Conservation (phyloP, 2,113 vertebrate genomes). For the Muscicapa adusta region DNA sequence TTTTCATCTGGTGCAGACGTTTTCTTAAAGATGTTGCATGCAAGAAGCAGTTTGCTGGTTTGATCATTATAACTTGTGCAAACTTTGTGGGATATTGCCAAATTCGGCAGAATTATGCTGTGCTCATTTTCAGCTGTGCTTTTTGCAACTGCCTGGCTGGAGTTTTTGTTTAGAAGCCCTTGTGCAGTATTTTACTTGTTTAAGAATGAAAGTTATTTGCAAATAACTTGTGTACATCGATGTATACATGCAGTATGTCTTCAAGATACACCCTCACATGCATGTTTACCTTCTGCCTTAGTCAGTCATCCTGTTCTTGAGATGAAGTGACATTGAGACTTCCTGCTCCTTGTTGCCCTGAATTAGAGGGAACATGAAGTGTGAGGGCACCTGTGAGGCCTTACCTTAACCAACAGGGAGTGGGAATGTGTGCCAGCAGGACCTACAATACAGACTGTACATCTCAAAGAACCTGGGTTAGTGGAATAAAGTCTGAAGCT, state of each 20-base stretch:
- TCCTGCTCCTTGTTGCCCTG: not conserved
- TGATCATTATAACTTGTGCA: not conserved
- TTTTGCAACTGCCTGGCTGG: not conserved
- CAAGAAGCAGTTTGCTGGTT: not conserved
- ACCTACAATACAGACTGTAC: not conserved
- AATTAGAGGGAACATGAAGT: not conserved
- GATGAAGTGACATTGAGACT: not conserved
- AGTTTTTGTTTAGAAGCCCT: not conserved
- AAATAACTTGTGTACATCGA: not conserved
- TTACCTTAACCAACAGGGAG: not conserved
- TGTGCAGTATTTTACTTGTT: not conserved
- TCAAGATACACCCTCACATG: not conserved
- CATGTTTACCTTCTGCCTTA: not conserved
- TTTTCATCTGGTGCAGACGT: not conserved
- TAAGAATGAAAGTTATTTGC: not conserved
- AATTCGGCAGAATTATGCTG: not conserved
- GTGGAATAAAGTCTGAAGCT: not conserved
- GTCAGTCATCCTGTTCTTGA: not conserved
- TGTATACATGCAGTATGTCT: not conserved
- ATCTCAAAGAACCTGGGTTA: not conserved
- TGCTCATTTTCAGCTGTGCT: not conserved
- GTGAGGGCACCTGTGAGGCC: not conserved
- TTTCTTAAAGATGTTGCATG: not conserved
- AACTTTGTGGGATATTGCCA: not conserved
- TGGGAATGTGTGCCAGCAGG: not conserved